Base-by-base conservation (phyloP, 2,888 invertebrate species). In the Hofmannophila pseudospretella region DNA sequence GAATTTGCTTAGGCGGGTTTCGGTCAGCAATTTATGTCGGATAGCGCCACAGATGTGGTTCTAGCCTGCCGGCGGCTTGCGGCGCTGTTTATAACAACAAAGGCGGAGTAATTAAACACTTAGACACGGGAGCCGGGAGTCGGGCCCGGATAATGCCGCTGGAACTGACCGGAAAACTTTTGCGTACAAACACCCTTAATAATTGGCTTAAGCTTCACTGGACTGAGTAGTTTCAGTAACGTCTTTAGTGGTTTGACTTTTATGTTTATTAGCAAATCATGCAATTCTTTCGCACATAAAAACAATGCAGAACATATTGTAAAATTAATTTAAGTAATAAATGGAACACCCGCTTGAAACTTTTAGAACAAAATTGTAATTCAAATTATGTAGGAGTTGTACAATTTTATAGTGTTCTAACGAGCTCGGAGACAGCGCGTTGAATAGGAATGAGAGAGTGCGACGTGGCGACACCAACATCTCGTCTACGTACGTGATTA, bases 71-170 rank as follows among this genome's bases (percentile, higher is more conserved):
- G 13, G 55, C 59, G 59, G 54, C 59, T 65, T 67, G 69, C 51
- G 70, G 64, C 57, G 51, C 64, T 68, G 74, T 74, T 74, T 76
- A 71, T 71, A 76, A 76, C 77, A 74, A 77, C 75, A 73, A 70
- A 68, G 73, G 66, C 61, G 54, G 51, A 70, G 76, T 76, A 73
- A 77, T 78, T 77, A 75, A 73, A 72, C 70, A 76, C 70, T 72
- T 70, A 72, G 67, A 67, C 58, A 59, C 50, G 61, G 53, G 58
- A 61, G 53, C 57, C 54, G 47, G 47, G 38, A 3, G 20, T 3
- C 23, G n/a, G 23, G 23, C 8, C 23, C 23, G 23, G 53, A 49
- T 49, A 41, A 32, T 31, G 27, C 30, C 30, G 32, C 31, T 31
- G 25, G 29, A 36, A 36, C 26, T 25, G 32, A 25, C 26, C 26